Evolutionary conservation across 1,140 invertebrate genomes (phyloP).

Genomic region (Plutomurus gul): DNA sequence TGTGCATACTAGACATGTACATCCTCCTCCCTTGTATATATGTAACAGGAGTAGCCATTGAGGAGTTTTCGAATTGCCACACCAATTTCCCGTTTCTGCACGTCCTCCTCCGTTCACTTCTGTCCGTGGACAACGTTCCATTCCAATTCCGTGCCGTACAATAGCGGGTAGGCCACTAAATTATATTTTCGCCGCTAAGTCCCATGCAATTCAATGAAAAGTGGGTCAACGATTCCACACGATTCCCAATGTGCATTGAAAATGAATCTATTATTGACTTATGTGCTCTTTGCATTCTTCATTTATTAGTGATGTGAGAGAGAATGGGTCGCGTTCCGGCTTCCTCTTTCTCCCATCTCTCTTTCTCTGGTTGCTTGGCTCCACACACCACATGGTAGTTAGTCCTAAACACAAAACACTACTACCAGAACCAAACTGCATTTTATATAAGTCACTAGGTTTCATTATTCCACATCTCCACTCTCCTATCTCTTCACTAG

Average conservation of each 20-base stretch:
- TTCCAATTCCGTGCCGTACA: neutral
- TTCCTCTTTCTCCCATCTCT: neutral
- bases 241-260: no score
- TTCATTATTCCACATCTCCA: neutral
- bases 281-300: neutral
- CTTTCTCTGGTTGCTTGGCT: no score
- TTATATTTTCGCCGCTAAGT: conserved; percentile 22
- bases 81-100: neutral
- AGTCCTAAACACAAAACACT: neutral
- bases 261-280: conserved; percentile 28
- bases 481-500: neutral
- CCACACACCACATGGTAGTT: neutral
- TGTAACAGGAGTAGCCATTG: neutral
- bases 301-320: neutral
- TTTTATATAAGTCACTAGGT: neutral
- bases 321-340: neutral
- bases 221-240: conserved; percentile 10
- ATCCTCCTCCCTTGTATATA: neutral
- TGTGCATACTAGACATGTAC: no score
- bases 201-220: neutral
- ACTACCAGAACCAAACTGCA: no score
- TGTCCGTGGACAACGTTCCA: neutral
- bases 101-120: neutral
- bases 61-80: neutral
- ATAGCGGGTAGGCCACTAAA: neutral